A percentile compares a stretch with the other conserved stretches of the same genome.
Conservation (phyloP, 2,888 invertebrate genomes). For the Pimpla rufipes region DNA sequence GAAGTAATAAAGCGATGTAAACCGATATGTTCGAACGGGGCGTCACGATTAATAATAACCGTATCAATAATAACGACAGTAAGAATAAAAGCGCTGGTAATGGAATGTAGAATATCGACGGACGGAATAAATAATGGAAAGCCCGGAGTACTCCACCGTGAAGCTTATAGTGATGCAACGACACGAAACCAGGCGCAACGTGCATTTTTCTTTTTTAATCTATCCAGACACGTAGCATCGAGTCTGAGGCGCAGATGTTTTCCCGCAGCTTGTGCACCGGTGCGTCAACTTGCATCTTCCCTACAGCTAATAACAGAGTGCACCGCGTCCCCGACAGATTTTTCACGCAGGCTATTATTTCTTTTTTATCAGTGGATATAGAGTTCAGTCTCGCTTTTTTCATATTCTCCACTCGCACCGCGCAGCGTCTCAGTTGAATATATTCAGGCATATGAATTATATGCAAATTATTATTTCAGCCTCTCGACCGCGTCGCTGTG, state of each 20-base stretch:
- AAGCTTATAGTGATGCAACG: constrained; percentile 30
- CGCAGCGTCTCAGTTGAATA: not conserved
- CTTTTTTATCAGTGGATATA: constrained; percentile 6
- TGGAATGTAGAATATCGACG: constrained; percentile 45
- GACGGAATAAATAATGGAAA: constrained; percentile 24
- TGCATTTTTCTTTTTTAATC: constrained; percentile 5
- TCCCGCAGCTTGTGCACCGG: constrained; percentile 23
- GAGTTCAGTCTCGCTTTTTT: not conserved
- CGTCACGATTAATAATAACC: too few relatives aligned
- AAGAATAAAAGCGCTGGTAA: not conserved
- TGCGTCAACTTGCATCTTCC: constrained; percentile 44
- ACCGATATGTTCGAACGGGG: too few relatives aligned
- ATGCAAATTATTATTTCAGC: not conserved
- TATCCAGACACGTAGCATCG: constrained; percentile 39
- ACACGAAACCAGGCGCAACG: constrained; percentile 8
- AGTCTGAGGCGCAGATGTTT: constrained; percentile 40
- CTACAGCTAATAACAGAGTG: constrained; percentile 3
- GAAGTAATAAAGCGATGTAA: too few relatives aligned
- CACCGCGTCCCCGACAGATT: constrained; percentile 15
- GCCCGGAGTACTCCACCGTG: not conserved
- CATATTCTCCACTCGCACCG: not conserved
- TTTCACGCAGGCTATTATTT: constrained; percentile 14
- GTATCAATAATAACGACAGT: not conserved
- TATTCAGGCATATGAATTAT: not conserved
- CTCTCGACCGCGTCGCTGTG: not conserved